Percentiles rank a stretch among this genome's conserved stretches.
These are phyloP conservation scores for Penaeus chinensis DNA, from an alignment of 1,140 invertebrate species.

Conservation along the genomic window DNA sequence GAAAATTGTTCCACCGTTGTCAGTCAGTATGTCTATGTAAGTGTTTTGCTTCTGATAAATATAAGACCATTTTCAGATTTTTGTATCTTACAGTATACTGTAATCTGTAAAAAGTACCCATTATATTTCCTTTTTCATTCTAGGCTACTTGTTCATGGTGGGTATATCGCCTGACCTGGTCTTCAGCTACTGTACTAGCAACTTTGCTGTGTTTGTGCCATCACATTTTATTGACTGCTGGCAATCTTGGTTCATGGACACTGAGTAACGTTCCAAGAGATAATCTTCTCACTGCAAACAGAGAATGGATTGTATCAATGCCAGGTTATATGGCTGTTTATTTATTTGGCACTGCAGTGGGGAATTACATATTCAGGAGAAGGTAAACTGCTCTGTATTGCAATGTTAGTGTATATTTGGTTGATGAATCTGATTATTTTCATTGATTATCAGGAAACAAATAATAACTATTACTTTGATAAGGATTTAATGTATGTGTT, in stretches of 20 bases:
- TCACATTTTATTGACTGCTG: constrained; percentile 30
- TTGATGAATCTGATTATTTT: not conserved
- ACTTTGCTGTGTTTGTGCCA: constrained; percentile 22
- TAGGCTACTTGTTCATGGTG: constrained; percentile 46
- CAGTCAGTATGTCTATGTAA: too few relatives aligned
- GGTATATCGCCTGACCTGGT: constrained; percentile 11
- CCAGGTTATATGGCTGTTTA: constrained; percentile 40
- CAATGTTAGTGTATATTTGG: not conserved
- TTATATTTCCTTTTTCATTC: not conserved
- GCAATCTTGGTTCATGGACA: constrained; percentile 22
- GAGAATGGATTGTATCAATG: constrained; percentile 55
- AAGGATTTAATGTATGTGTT: too few relatives aligned
- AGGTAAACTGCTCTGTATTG: not conserved
- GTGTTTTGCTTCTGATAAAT: too few relatives aligned
- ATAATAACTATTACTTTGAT: too few relatives aligned
- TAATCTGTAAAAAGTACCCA: not conserved
- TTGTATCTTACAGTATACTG: not conserved
- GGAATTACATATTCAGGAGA: not conserved
- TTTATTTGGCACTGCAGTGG: constrained; percentile 28
- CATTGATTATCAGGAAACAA: not conserved
- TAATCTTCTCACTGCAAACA: constrained; percentile 42
- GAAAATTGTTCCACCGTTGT: too few relatives aligned
- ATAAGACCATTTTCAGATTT: too few relatives aligned
- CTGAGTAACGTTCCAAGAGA: constrained; percentile 31
- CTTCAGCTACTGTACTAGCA: not conserved